phyloP scores from a whole-genome alignment of 2,797 vertebrate species.

The Phrynocephalus forsythii region DNA sequence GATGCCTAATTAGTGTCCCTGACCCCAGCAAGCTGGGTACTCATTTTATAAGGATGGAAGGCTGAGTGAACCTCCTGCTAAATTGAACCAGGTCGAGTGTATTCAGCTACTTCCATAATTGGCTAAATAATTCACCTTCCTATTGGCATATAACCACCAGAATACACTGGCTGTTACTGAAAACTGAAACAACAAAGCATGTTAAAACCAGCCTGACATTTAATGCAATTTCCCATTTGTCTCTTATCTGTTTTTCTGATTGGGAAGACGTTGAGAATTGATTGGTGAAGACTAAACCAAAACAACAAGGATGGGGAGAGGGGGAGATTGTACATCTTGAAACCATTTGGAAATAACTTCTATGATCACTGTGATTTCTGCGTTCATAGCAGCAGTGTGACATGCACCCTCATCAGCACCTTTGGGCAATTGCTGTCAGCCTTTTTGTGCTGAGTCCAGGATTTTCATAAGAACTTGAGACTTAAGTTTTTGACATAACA shows the following conservation, averaged over 20 bases:
- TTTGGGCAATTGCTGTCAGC: constrained; percentile 41
- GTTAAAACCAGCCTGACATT: neutral
- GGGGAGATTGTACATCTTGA: neutral
- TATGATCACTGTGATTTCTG: constrained; percentile 6
- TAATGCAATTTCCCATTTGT: neutral
- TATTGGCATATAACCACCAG: neutral
- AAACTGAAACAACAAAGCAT: neutral
- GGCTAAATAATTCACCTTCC: neutral
- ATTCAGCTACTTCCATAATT: no score
- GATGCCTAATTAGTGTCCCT: no score
- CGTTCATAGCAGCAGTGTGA: constrained; percentile 19
- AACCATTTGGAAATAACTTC: neutral
- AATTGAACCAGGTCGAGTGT: no score
- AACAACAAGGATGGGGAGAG: neutral
- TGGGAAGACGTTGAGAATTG: neutral
- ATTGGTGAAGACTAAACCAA: neutral
- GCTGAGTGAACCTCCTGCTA: no score
- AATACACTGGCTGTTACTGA: neutral
- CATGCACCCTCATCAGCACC: constrained; percentile 10
- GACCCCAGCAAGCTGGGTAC: no score
- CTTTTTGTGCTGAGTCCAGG: constrained; percentile 55
- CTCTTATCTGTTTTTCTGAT: neutral
- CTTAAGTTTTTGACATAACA: constrained; percentile 54
- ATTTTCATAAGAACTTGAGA: constrained; percentile 59
- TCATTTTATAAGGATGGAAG: no score